phyloP scores from a whole-genome alignment of 2,113 vertebrate species.

The Pyxicephalus adspersus region DNA sequence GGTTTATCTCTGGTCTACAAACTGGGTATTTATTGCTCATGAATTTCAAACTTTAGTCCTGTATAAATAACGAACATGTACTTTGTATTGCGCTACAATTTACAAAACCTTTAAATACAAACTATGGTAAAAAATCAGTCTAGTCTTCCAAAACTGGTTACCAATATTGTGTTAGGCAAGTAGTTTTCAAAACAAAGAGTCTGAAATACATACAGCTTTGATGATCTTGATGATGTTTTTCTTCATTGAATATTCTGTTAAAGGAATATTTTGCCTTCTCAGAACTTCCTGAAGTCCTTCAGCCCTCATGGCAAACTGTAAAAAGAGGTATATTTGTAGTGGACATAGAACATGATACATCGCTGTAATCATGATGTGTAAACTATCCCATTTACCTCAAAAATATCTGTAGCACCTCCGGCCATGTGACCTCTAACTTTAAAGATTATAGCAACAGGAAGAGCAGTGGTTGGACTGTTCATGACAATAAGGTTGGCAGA shows the following conservation, averaged over 20 bases:
- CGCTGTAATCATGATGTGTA: background rate
- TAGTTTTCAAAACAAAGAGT: background rate
- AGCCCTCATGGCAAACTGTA: constrained; percentile 74
- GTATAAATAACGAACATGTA: too few species aligned
- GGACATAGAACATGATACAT: background rate
- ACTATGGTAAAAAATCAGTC: too few species aligned
- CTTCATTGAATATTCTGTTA: constrained; percentile 59
- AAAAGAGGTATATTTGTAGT: background rate
- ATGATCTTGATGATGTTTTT: constrained; percentile 80
- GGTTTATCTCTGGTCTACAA: too few species aligned
- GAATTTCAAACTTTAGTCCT: too few species aligned
- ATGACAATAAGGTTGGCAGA: constrained; percentile 74
- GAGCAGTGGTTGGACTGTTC: constrained; percentile 75
- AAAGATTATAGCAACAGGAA: constrained; percentile 75
- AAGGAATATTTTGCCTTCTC: constrained; percentile 64
- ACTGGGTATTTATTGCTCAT: too few species aligned
- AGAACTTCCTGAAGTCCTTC: constrained; percentile 81
- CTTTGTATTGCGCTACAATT: too few species aligned
- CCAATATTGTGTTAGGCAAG: too few species aligned
- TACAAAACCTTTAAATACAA: too few species aligned
- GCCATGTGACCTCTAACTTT: constrained; percentile 73
- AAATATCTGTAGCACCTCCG: constrained; percentile 76
- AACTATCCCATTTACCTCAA: constrained; percentile 74
- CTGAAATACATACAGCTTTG: constrained; percentile 70
- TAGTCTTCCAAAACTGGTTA: too few species aligned